Conservation (phyloP, 1,140 invertebrate genomes). For the Choristoneura fumiferana region DNA sequence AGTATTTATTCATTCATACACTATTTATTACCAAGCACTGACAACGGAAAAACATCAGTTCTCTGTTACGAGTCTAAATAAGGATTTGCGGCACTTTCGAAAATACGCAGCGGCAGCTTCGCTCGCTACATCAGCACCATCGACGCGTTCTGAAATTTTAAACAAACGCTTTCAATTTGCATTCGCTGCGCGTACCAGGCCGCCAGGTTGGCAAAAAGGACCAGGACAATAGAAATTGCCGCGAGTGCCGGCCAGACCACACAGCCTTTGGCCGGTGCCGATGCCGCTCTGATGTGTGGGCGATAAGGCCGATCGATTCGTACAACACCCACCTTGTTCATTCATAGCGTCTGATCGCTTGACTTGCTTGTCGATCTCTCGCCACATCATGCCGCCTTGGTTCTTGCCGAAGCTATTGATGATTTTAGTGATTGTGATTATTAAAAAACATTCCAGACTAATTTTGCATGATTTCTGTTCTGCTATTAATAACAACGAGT, state of each 20-base stretch:
- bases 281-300: constrained; percentile 36
- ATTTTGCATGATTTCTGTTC: too few species aligned
- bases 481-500: too few species aligned
- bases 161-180: constrained; percentile 56
- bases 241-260: constrained; percentile 36
- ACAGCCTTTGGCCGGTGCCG: background rate
- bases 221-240: constrained; percentile 39
- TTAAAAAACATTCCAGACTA: too few species aligned
- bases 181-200: constrained; percentile 39
- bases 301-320: constrained; percentile 52
- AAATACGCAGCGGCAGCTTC: background rate
- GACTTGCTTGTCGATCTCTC: constrained; percentile 33
- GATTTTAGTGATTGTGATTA: constrained; percentile 40
- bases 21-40: constrained; percentile 31
- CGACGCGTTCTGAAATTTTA: constrained; percentile 44
- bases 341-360: background rate
- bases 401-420: constrained; percentile 62
- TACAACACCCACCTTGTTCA: constrained; percentile 30
- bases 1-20: too few species aligned
- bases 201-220: constrained; percentile 50
- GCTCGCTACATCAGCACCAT: background rate
- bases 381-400: constrained; percentile 45
- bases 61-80: constrained; percentile 8
- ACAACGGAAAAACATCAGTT: too few species aligned
- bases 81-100: constrained; percentile 9